Evolutionary conservation across 2,113 vertebrate species (phyloP).

Genomic region (Podarcis muralis): DNA sequence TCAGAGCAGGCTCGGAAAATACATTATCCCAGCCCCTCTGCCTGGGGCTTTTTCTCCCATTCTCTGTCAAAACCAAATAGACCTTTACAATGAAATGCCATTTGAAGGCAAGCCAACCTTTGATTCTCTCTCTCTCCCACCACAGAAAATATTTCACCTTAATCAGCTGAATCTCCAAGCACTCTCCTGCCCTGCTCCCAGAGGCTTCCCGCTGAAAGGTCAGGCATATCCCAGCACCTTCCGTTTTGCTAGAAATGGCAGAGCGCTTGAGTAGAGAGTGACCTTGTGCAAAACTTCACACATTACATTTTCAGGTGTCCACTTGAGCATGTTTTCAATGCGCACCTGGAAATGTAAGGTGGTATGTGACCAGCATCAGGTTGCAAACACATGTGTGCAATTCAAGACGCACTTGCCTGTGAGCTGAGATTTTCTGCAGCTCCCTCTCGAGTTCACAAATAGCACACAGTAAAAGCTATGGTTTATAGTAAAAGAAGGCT

Average conservation of each 20-base stretch:
- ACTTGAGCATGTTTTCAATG: background rate
- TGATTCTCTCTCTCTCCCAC: background rate
- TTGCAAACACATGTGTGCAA: background rate
- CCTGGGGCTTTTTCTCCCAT: background rate
- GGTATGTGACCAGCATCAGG: background rate
- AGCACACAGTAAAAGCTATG: too few relatives aligned
- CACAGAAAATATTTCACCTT: background rate
- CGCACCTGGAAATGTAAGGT: background rate
- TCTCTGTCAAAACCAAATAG: background rate
- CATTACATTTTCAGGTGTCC: background rate
- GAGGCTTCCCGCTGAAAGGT: background rate
- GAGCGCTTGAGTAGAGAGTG: background rate
- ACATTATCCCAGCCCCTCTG: background rate
- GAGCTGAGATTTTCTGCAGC: background rate
- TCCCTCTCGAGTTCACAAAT: background rate
- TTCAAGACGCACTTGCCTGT: background rate
- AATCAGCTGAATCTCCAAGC: background rate
- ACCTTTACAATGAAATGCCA: background rate
- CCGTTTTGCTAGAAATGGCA: background rate
- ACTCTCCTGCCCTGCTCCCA: background rate
- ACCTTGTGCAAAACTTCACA: background rate
- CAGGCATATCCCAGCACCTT: background rate
- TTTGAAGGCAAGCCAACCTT: background rate
- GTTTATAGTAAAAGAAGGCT: too few relatives aligned
- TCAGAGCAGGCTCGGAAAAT: background rate